Percentiles rank a stretch among this genome's conserved stretches.
phyloP scores from a whole-genome alignment of 2,113 vertebrate species.

The Arothron firmamentum region DNA sequence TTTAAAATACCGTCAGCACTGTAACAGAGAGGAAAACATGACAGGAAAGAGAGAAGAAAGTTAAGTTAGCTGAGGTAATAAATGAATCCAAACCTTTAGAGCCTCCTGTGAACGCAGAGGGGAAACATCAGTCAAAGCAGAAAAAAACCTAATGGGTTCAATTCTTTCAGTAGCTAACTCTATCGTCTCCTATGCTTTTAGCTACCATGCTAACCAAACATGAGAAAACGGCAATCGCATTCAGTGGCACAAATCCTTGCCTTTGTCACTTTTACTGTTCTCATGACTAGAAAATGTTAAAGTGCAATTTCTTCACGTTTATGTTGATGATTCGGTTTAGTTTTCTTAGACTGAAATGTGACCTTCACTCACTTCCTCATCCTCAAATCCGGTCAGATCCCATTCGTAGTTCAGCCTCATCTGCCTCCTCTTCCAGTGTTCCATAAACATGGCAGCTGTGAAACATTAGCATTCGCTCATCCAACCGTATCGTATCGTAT shows the following conservation, averaged over 20 bases:
- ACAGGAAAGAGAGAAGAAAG: conserved; percentile 10
- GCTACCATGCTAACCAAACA: too few species aligned
- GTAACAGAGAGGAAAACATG: conserved; percentile 13
- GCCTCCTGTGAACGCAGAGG: conserved; percentile 82
- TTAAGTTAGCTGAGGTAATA: conserved; percentile 16
- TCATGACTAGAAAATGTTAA: not conserved
- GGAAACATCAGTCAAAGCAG: not conserved
- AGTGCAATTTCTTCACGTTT: not conserved
- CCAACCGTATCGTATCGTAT: not conserved
- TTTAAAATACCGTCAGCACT: not conserved
- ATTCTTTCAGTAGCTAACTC: not conserved
- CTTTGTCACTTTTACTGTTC: not conserved
- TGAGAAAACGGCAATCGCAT: too few species aligned
- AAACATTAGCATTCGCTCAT: conserved; percentile 21
- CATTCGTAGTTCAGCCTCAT: conserved; percentile 97
- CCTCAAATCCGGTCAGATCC: conserved; percentile 97
- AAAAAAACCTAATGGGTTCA: not conserved
- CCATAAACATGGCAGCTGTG: conserved; percentile 97
- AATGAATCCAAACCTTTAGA: conserved; percentile 90
- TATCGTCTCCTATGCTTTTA: too few species aligned
- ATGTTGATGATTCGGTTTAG: not conserved
- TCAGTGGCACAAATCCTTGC: not conserved
- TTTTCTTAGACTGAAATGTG: not conserved
- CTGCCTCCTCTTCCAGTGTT: conserved; percentile 98
- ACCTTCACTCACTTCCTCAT: conserved; percentile 86